These are phyloP conservation scores for Lampris incognitus DNA, from an alignment of 2,113 vertebrate species.

Conservation along the genomic window DNA sequence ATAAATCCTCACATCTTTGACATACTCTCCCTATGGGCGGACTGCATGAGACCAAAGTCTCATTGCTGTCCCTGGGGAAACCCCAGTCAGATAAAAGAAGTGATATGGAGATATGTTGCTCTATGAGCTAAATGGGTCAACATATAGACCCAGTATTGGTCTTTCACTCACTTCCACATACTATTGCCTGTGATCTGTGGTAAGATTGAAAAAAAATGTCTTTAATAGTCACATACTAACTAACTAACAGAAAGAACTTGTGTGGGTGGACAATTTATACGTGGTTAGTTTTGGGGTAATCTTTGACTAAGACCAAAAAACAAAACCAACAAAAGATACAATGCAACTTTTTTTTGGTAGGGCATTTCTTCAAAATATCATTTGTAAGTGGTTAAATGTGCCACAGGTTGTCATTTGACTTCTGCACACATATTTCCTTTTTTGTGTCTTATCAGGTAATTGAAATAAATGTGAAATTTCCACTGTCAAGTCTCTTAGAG, in stretches of 20 bases:
- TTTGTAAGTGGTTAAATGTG: background rate
- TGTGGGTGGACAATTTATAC: conserved; percentile 5
- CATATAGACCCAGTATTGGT: conserved; percentile 36
- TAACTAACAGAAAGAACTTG: conserved; percentile 47
- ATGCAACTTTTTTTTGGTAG: background rate
- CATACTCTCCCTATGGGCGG: background rate
- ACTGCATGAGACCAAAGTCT: conserved; percentile 49
- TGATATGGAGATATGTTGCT: background rate
- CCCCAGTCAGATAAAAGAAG: conserved; percentile 33
- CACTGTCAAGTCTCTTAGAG: too few species aligned
- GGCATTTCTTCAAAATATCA: background rate
- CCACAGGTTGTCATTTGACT: background rate
- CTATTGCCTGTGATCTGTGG: conserved; percentile 56
- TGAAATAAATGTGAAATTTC: too few species aligned
- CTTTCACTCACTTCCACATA: conserved; percentile 40
- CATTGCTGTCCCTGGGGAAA: conserved; percentile 34
- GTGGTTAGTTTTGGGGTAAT: too few species aligned
- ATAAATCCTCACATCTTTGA: background rate
- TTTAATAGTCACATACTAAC: conserved; percentile 35
- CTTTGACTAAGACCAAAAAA: too few species aligned
- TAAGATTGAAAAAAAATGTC: conserved; percentile 36
- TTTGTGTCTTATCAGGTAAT: too few species aligned
- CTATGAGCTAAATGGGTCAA: conserved; percentile 52
- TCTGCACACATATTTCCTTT: too few species aligned
- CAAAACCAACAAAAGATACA: too few species aligned